Conservation (phyloP, 2,113 vertebrate genomes). For the Candoia aspera region DNA sequence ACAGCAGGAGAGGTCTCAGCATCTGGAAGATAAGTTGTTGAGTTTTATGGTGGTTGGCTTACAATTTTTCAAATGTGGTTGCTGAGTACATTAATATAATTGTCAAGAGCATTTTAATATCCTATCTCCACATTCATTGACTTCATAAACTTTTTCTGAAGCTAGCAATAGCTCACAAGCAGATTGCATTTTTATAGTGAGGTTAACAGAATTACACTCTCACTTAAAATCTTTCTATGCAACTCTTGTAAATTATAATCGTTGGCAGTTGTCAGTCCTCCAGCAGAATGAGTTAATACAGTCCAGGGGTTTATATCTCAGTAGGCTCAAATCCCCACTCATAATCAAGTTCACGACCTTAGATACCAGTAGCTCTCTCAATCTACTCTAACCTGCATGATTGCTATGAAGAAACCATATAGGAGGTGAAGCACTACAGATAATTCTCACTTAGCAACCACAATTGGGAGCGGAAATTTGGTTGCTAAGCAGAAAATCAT, state of each 20-base stretch:
- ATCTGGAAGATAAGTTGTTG: slow-evolving; percentile 20
- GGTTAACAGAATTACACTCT: background rate
- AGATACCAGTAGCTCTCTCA: background rate
- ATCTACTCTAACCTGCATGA: background rate
- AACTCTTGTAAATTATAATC: background rate
- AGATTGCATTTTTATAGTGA: background rate
- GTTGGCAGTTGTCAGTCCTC: background rate
- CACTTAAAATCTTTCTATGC: background rate
- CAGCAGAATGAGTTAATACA: background rate
- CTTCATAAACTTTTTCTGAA: background rate
- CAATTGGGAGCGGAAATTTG: background rate
- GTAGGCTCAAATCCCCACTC: background rate
- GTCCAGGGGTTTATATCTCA: background rate
- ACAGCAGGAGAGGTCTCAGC: background rate
- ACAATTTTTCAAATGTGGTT: background rate
- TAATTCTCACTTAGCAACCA: background rate
- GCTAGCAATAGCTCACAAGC: background rate
- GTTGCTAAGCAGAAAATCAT: background rate
- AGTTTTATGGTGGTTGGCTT: background rate
- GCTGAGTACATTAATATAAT: background rate
- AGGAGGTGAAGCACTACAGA: background rate
- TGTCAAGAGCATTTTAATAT: background rate
- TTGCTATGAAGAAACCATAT: background rate
- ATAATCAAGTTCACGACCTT: background rate
- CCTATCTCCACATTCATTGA: background rate